Base-by-base conservation (phyloP, 1,140 invertebrate species). In the Solenopsis fugax region DNA sequence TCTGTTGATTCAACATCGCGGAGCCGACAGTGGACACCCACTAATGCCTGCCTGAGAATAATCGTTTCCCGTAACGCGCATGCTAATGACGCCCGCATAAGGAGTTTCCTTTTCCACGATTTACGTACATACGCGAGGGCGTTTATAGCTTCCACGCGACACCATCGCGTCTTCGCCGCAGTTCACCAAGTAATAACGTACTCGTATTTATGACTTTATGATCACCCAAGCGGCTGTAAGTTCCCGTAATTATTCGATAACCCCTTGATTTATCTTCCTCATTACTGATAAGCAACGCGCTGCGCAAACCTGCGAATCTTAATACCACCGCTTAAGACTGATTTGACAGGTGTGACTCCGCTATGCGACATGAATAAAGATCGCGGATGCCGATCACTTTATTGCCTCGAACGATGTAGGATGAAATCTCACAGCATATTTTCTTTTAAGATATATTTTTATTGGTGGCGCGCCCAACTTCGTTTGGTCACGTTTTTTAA, bases 121-220 rank as follows among this genome's bases (percentile, higher is more conserved):
- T 56, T 45, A 56, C 62, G 48, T 80, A 10, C 16, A 58, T 13
- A 13, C 16, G 21, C 34, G 50, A 81, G 18, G 65, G 16, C 52
- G 52, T 45, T 81, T 81, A 71, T 13, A 37, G 10, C 37, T 58
- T 67, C 29, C 76, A 67, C 29, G 48, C 29, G 60, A 80, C 48
- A 34, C n/a, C 29, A 12, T 67, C 34, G 60, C 41, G 24, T n/a
- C 18, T 24, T 34, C 45, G 21, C 0, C n/a, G n/a, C 37, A 24
- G 45, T 16, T 71, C 45, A 7, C 29, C 16, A 34, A 50, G 64
- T 45, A 56, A 45, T 29, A 58, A 58, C 16, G 10, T 45, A 56
- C 52, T 56, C 21, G 12, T 81, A 56, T 81, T 76, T 81, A 81
- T 81, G 37, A 81, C 21, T 81, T 81, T 81, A 81, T 45, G 65